Percentiles rank a stretch among this genome's conserved stretches.
Evolutionary conservation across 2,797 vertebrate genomes (phyloP).

Genomic region (Sebastes nivosus): DNA sequence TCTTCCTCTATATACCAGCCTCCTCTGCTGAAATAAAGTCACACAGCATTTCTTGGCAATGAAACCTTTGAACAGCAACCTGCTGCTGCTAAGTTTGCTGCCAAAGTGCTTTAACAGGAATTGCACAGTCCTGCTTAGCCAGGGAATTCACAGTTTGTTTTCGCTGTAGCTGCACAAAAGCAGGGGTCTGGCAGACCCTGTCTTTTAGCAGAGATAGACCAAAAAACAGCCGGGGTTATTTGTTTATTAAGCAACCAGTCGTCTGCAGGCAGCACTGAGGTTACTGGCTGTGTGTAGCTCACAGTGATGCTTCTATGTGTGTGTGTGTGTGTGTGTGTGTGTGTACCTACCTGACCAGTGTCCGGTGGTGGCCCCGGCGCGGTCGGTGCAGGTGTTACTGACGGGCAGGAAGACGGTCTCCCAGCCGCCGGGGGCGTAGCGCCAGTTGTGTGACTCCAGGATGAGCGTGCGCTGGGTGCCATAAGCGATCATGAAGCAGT

Average conservation of each 20-base stretch:
- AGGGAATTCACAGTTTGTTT: slow-evolving; percentile 58
- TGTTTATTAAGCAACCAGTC: slow-evolving; percentile 20
- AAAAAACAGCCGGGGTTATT: not conserved
- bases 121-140: slow-evolving; percentile 49
- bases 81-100: slow-evolving; percentile 44
- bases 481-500: slow-evolving; percentile 99
- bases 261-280: not conserved
- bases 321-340: not conserved
- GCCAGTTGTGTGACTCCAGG: slow-evolving; percentile 98
- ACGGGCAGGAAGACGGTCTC: slow-evolving; percentile 96
- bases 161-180: slow-evolving; percentile 52
- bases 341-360: slow-evolving; percentile 93
- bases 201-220: slow-evolving; percentile 5
- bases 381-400: slow-evolving; percentile 94
- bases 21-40: slow-evolving; percentile 10
- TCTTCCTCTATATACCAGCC: not conserved
- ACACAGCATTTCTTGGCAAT: slow-evolving; percentile 32
- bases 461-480: slow-evolving; percentile 95
- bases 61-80: slow-evolving; percentile 30
- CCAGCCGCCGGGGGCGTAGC: slow-evolving; percentile 95
- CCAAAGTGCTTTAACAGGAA: slow-evolving; percentile 58
- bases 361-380: slow-evolving; percentile 89
- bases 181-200: not conserved
- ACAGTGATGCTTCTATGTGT: not conserved
- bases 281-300: not conserved